Base-by-base conservation (phyloP, 2,888 invertebrate genomes). In the Stegana nigrithorax region DNA sequence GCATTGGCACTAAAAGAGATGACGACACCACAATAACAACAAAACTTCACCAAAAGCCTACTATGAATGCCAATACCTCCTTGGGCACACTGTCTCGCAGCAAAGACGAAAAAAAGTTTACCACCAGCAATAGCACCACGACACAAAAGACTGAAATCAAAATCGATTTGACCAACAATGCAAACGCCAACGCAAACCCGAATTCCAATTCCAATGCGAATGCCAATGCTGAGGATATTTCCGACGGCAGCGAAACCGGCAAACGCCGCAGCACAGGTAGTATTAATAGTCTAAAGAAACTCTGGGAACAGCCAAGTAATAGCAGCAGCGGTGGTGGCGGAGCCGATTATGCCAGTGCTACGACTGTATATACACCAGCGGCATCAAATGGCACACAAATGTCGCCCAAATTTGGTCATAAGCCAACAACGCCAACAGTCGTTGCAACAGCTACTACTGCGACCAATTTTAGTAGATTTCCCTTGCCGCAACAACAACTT, bases 241-340 rank as follows among this genome's bases (percentile, higher is more conserved):
- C 60, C 51, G 51, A 61, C 23, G 8, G n/a, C 45, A 93, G 92
- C 57, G 90, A 90, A 14, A 93, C 94, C 58, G 94, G 94, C 82
- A 96, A 95, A 84, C 89, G 96, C 12, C 92, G 94, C 71, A 95
- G 95, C 85, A 95, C 95, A 55, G 96, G 96, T 67, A 95, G 95
- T 86, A 96, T 96, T 80, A 95, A 92, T 83, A 96, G 94, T 85
- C 88, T 96, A 77, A 96, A 96, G 84, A 94, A 94, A 85, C 87
- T 96, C 67, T 96, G 96, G 96, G 96, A 96, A 86, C 92, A 91
- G 70, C 93, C 93, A 81, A 66, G 63, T 23, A 60, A 27, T 23
- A 42, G 60, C 66, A 58, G 45, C 55, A 56, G 45, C 57, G 55
- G 62, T 29, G 60, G 70, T 45, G 61, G 69, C 50, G n/a, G n/a